These are phyloP conservation scores for Netelia inedita DNA, from an alignment of 2,888 invertebrate species.

Conservation along the genomic window DNA sequence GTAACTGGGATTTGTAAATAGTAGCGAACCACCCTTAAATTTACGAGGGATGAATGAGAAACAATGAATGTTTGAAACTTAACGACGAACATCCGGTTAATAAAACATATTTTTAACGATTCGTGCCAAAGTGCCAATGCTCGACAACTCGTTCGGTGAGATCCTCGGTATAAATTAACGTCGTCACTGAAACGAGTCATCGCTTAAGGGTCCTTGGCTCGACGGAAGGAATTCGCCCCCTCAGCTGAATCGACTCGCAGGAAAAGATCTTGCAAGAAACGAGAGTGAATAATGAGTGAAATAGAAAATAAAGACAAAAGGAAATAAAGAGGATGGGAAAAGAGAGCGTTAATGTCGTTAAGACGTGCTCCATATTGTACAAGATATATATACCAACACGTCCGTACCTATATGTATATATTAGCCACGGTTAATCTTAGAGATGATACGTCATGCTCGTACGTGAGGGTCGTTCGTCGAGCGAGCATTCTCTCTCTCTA, in stretches of 20 bases:
- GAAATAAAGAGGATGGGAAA: conserved; percentile 43
- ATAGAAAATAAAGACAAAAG: conserved; percentile 47
- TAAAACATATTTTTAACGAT: too few species aligned
- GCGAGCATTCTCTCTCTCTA: conserved; percentile 5
- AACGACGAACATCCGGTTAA: too few species aligned
- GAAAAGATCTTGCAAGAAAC: conserved; percentile 12
- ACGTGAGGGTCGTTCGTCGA: conserved; percentile 55
- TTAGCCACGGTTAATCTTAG: conserved; percentile 52
- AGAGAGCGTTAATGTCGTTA: conserved; percentile 36
- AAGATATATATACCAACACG: not conserved
- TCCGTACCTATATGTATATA: conserved; percentile 32
- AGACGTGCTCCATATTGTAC: not conserved
- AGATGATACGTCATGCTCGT: conserved; percentile 62
- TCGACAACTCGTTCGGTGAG: too few species aligned
- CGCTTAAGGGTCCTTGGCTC: conserved; percentile 32
- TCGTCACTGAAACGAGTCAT: not conserved
- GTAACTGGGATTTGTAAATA: too few species aligned
- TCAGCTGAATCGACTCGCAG: conserved; percentile 6
- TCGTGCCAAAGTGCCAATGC: too few species aligned
- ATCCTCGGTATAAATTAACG: too few species aligned
- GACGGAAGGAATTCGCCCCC: conserved; percentile 54
- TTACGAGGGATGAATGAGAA: too few species aligned
- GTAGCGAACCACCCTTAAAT: too few species aligned
- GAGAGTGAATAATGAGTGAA: conserved; percentile 53
- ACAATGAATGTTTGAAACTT: too few species aligned